Conservation (phyloP, 2,888 invertebrate genomes). For the Serripes groenlandicus region DNA sequence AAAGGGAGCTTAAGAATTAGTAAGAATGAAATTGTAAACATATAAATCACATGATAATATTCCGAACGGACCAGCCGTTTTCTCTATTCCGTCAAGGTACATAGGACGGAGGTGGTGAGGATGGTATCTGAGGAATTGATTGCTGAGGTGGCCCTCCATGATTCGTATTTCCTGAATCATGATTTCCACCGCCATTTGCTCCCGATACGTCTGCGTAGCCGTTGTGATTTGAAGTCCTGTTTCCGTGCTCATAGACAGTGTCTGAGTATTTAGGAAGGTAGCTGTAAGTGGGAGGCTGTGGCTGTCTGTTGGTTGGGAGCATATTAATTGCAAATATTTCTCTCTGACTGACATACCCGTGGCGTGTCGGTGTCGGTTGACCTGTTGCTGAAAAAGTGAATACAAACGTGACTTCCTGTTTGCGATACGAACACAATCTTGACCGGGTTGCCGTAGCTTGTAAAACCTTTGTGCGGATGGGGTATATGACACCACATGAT, state of each 20-base stretch:
- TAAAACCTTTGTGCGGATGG: too few relatives aligned
- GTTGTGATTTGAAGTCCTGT: not conserved
- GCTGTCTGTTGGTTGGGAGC: not conserved
- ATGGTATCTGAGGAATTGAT: not conserved
- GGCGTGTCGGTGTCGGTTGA: not conserved
- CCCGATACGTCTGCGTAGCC: not conserved
- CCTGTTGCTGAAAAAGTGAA: not conserved
- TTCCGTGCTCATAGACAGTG: not conserved
- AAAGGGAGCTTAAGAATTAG: too few relatives aligned
- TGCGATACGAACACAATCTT: too few relatives aligned
- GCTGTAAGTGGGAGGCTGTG: slow-evolving; percentile 2
- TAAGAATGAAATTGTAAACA: too few relatives aligned
- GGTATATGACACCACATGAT: too few relatives aligned
- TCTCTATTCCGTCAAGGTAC: not conserved
- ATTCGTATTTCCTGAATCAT: not conserved
- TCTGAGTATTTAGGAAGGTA: slow-evolving; percentile 10
- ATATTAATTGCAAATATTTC: slow-evolving; percentile 9
- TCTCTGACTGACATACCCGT: not conserved
- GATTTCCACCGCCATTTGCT: not conserved
- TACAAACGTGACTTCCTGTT: too few relatives aligned
- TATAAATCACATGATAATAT: not conserved
- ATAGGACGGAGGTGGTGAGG: slow-evolving; percentile 12
- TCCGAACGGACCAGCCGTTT: not conserved
- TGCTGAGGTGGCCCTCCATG: not conserved
- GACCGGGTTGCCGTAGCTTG: too few relatives aligned